These are phyloP conservation scores for Odontothrips loti DNA, from an alignment of 2,888 invertebrate genomes.

Conservation along the genomic window DNA sequence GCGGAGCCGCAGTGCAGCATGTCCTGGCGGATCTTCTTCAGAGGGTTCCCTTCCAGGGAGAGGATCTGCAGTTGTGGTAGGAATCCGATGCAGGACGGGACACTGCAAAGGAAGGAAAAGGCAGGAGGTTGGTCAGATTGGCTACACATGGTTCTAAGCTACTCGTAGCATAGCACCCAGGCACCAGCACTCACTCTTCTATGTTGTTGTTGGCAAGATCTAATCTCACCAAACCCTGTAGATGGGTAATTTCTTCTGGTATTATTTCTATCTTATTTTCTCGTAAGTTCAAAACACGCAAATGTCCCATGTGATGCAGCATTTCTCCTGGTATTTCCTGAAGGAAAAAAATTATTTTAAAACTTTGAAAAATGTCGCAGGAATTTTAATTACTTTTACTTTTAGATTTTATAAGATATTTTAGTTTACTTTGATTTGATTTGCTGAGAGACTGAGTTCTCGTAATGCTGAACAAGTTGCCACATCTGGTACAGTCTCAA, in stretches of 20 bases:
- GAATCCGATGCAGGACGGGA: slow-evolving; percentile 62
- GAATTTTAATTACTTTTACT: no score
- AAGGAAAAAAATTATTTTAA: slow-evolving; percentile 40
- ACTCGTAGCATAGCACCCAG: background rate
- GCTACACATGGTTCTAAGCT: background rate
- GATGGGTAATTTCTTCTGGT: slow-evolving; percentile 71
- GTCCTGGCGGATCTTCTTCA: slow-evolving; percentile 76
- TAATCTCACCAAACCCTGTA: slow-evolving; percentile 72
- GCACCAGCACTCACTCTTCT: slow-evolving; percentile 47
- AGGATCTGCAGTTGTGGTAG: slow-evolving; percentile 77
- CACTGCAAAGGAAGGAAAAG: slow-evolving; percentile 45
- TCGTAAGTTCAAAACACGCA: slow-evolving; percentile 71
- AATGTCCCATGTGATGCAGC: slow-evolving; percentile 65
- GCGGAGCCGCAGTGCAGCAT: slow-evolving; percentile 79
- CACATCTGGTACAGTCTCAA: slow-evolving; percentile 69
- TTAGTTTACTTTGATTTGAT: slow-evolving; percentile 63
- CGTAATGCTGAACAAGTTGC: slow-evolving; percentile 69
- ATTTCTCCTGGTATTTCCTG: slow-evolving; percentile 67
- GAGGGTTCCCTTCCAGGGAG: slow-evolving; percentile 79
- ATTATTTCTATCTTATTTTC: slow-evolving; percentile 74
- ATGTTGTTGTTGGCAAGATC: slow-evolving; percentile 79
- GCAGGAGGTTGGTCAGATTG: background rate
- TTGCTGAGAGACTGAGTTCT: slow-evolving; percentile 79
- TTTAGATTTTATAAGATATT: background rate
- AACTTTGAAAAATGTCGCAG: slow-evolving; percentile 31